A percentile compares a stretch with the other conserved stretches of the same genome.
These are phyloP conservation scores for Chouioia cunea DNA, from an alignment of 2,888 invertebrate species.

Conservation along the genomic window DNA sequence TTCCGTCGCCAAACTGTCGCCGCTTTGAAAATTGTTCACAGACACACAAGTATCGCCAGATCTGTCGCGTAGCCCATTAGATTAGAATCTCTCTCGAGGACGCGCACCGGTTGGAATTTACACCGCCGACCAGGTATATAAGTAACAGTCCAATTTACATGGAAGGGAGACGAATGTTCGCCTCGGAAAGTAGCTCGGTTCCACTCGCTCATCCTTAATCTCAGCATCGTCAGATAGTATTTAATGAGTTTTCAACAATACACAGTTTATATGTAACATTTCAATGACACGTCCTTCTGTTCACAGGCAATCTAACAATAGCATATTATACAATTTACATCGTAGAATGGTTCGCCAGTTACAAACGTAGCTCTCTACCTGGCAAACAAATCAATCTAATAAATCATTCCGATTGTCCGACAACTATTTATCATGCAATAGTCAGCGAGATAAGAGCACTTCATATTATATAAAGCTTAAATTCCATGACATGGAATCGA, in stretches of 20 bases:
- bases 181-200: constrained; percentile 19
- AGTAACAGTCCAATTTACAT: constrained; percentile 51
- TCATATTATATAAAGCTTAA: constrained; percentile 51
- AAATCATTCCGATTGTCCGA: constrained; percentile 58
- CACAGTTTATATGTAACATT: background rate
- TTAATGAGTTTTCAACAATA: constrained; percentile 26
- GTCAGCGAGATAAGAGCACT: constrained; percentile 56
- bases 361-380: constrained; percentile 23
- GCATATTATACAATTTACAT: too few species aligned
- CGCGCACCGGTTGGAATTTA: constrained; percentile 61
- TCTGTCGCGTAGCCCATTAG: constrained; percentile 52
- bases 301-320: too few species aligned
- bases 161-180: constrained; percentile 28
- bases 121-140: constrained; percentile 60
- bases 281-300: too few species aligned
- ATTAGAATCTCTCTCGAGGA: constrained; percentile 63
- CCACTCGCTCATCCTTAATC: constrained; percentile 22
- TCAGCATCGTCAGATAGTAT: constrained; percentile 13
- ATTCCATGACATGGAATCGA: constrained; percentile 54
- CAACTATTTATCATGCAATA: constrained; percentile 65
- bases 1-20: constrained; percentile 30
- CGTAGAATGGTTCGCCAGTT: too few species aligned
- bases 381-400: constrained; percentile 56
- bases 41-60: constrained; percentile 53
- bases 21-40: constrained; percentile 55